Percentiles rank a stretch among this genome's conserved stretches.
These are phyloP conservation scores for Laticauda laticaudata DNA, from an alignment of 2,113 vertebrate genomes.

Conservation along the genomic window DNA sequence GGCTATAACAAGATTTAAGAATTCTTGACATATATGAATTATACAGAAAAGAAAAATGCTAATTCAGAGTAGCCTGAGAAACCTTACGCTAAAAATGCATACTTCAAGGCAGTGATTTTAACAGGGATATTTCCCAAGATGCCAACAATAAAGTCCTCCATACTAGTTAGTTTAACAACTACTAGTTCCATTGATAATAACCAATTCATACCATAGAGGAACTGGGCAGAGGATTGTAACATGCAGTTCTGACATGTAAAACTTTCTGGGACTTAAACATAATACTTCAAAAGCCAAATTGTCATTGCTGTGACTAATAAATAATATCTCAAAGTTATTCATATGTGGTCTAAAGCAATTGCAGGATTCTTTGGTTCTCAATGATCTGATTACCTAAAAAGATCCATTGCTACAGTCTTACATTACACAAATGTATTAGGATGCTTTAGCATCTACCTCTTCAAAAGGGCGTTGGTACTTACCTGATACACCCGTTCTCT, in stretches of 20 bases:
- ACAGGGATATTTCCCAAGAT: background rate
- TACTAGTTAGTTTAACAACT: background rate
- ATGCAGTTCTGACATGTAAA: background rate
- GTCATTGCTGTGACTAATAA: background rate
- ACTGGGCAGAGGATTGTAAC: background rate
- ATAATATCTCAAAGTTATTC: background rate
- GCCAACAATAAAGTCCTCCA: background rate
- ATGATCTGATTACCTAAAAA: background rate
- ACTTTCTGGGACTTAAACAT: background rate
- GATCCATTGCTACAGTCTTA: background rate
- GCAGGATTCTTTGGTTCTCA: background rate
- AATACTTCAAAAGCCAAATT: background rate
- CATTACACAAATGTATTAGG: background rate
- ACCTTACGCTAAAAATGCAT: background rate
- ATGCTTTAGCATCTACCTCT: background rate
- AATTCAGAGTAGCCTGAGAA: background rate
- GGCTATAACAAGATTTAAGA: background rate
- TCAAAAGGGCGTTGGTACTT: background rate
- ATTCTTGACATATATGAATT: background rate
- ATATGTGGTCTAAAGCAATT: background rate
- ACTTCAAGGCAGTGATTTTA: background rate
- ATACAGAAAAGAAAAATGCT: background rate
- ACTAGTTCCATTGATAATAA: background rate
- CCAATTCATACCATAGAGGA: background rate
- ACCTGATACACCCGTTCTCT: no score